Evolutionary conservation across 1,140 invertebrate species (phyloP).

Genomic region (Rhyacophila brunnea): DNA sequence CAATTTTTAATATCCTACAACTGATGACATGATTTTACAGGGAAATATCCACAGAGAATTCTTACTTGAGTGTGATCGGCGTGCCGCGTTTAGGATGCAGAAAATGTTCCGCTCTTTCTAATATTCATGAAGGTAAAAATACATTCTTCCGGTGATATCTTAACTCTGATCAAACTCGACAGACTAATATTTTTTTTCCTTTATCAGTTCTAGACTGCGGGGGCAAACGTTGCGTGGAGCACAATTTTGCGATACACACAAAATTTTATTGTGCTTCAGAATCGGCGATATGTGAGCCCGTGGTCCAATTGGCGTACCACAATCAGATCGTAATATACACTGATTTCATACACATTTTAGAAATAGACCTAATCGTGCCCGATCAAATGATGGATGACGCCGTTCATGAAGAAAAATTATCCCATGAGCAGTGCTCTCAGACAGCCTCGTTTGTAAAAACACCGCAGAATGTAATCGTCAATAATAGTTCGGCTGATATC

Average conservation of each 20-base stretch:
- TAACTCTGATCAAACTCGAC: not conserved
- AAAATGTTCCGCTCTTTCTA: slow-evolving; percentile 48
- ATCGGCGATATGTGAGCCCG: slow-evolving; percentile 51
- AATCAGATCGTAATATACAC: slow-evolving; percentile 56
- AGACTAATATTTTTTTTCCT: not conserved
- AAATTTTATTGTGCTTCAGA: slow-evolving; percentile 54
- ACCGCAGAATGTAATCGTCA: not conserved
- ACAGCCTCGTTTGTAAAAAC: not conserved
- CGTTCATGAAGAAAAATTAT: slow-evolving; percentile 41
- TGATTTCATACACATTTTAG: slow-evolving; percentile 54
- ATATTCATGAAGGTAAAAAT: slow-evolving; percentile 44
- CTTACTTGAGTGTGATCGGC: slow-evolving; percentile 53
- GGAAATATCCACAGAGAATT: slow-evolving; percentile 50
- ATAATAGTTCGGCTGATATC: slow-evolving; percentile 38
- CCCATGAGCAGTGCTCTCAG: slow-evolving; percentile 9
- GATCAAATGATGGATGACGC: slow-evolving; percentile 42
- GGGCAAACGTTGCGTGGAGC: slow-evolving; percentile 50
- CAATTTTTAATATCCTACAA: slow-evolving; percentile 4
- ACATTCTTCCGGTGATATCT: not conserved
- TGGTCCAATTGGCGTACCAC: slow-evolving; percentile 51
- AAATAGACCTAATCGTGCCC: slow-evolving; percentile 51
- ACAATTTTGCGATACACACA: slow-evolving; percentile 54
- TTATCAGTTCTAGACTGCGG: slow-evolving; percentile 36
- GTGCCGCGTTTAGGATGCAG: slow-evolving; percentile 52
- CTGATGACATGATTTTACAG: slow-evolving; percentile 39